Conservation (phyloP, 2,797 vertebrate species). For the Nasua narica region DNA sequence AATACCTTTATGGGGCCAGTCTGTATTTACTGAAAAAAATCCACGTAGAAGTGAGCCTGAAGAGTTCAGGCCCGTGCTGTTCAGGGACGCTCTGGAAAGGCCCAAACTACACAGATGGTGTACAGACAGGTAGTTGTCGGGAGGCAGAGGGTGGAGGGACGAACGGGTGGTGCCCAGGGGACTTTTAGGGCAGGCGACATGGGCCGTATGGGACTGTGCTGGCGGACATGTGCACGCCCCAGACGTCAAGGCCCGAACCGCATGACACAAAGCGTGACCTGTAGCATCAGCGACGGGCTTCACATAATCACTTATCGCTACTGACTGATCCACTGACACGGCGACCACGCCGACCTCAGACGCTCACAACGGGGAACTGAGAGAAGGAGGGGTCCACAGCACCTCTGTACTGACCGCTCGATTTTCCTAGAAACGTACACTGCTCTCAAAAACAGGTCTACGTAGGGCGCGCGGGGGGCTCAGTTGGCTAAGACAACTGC, state of each 20-base stretch:
- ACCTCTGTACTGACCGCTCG: too few species aligned
- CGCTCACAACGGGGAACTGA: too few species aligned
- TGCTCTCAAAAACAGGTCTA: background rate
- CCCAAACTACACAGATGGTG: background rate
- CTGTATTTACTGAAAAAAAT: background rate
- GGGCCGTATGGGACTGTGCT: background rate
- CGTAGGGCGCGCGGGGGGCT: fast-evolving
- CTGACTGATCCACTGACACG: background rate
- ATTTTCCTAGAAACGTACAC: background rate
- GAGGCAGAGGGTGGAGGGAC: background rate
- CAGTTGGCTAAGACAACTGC: too few species aligned
- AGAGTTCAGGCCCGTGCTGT: background rate
- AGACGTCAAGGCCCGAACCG: background rate
- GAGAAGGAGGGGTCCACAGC: too few species aligned
- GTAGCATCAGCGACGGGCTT: too few species aligned
- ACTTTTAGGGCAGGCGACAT: background rate
- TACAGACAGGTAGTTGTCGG: too few species aligned
- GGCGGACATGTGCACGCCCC: background rate
- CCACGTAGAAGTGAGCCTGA: background rate
- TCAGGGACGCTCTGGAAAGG: background rate
- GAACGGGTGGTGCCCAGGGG: background rate
- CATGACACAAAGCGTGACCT: background rate
- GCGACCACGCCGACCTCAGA: background rate
- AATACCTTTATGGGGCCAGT: background rate
- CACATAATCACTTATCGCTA: background rate